Evolutionary conservation across 2,113 vertebrate genomes (phyloP).

Genomic region (Leptobrachium leishanense): DNA sequence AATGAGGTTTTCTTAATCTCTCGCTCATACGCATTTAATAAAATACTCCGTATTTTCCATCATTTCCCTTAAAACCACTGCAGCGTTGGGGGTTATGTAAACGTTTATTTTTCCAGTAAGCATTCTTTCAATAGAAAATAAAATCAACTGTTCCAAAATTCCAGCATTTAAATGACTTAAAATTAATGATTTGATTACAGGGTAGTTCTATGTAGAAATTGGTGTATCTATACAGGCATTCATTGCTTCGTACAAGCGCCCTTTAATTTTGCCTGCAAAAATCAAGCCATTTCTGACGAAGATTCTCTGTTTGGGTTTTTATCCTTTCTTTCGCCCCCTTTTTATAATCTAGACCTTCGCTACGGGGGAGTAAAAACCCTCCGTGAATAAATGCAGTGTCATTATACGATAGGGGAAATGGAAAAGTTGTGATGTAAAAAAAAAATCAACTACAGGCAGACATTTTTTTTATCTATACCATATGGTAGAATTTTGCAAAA

Average conservation of each 20-base stretch:
- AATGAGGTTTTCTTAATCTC: no score
- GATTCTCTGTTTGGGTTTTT: not conserved
- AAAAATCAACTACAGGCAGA: slow-evolving; percentile 20
- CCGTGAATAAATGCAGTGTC: not conserved
- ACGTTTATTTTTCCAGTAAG: not conserved
- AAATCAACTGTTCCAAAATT: not conserved
- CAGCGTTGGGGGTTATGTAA: not conserved
- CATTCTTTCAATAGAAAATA: not conserved
- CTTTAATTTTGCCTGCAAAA: not conserved
- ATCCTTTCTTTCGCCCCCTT: not conserved
- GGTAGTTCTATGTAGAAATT: not conserved
- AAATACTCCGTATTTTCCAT: no score
- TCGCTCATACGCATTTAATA: no score
- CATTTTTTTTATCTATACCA: slow-evolving; percentile 27
- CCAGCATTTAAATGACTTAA: not conserved
- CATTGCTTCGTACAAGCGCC: slow-evolving; percentile 3
- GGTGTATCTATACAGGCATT: not conserved
- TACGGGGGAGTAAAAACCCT: not conserved
- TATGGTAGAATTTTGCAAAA: slow-evolving; percentile 1
- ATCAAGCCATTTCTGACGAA: not conserved
- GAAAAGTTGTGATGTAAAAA: not conserved
- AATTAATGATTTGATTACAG: slow-evolving; percentile 3
- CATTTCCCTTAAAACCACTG: no score
- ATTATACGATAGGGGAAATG: slow-evolving; percentile 26
- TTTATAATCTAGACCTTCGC: not conserved